These are phyloP conservation scores for Caenorhabditis imperialis DNA, from an alignment of 2,888 invertebrate genomes.

Conservation along the genomic window DNA sequence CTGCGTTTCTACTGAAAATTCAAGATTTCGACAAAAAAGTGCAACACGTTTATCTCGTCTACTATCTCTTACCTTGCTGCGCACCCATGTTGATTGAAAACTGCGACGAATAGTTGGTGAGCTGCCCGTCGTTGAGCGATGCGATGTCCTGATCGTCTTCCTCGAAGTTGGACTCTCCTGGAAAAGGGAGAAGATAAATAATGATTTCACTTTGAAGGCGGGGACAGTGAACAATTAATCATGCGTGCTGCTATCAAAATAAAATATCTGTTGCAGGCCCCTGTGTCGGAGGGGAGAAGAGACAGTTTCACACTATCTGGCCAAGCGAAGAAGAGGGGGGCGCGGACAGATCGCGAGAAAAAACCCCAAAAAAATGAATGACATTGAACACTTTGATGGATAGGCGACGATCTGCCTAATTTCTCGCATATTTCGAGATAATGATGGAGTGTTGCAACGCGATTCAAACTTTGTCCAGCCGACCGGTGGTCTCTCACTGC, in stretches of 20 bases:
- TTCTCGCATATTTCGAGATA: conserved; percentile 3
- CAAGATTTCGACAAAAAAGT: background rate
- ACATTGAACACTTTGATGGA: conserved; percentile 45
- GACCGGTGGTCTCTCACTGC: too few species aligned
- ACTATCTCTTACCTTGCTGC: conserved; percentile 30
- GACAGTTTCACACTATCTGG: conserved; percentile 19
- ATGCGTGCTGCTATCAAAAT: conserved; percentile 33
- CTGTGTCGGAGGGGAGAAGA: background rate
- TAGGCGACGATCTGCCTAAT: conserved; percentile 5
- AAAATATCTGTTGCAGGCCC: conserved; percentile 22
- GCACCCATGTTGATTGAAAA: conserved; percentile 56
- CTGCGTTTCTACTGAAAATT: conserved; percentile 27
- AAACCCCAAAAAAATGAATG: conserved; percentile 45
- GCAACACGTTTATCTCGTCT: background rate
- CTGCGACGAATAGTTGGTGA: conserved; percentile 52
- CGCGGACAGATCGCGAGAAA: conserved; percentile 5
- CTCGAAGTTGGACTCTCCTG: conserved; percentile 37
- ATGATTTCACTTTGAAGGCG: background rate
- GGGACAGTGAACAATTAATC: conserved; percentile 3
- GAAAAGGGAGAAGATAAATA: conserved; percentile 2
- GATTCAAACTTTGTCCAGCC: too few species aligned
- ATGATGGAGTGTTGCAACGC: conserved; percentile 2
- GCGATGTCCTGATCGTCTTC: conserved; percentile 50
- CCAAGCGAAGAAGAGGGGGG: conserved; percentile 7
- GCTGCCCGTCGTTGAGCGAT: conserved; percentile 52